A percentile compares a stretch with the other conserved stretches of the same genome.
Conservation (phyloP, 92 coral and sea anemone species). For the Porites divaricata region DNA sequence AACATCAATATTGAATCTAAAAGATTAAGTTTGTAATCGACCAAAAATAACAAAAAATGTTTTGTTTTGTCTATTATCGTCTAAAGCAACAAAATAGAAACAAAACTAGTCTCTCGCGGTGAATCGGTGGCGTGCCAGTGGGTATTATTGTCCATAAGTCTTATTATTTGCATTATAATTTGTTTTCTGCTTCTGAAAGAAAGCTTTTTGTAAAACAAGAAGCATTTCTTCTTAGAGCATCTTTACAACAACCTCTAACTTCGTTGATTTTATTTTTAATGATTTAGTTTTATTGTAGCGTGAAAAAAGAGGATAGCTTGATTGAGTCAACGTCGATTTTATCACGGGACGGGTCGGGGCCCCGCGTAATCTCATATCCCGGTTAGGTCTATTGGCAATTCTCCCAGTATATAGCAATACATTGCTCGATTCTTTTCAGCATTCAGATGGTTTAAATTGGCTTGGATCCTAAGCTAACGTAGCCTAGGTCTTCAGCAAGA, state of each 20-base stretch:
- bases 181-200: no score
- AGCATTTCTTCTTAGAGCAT: not conserved
- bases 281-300: no score
- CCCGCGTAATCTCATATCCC: not conserved
- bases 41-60: conserved; percentile 45
- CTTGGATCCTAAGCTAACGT: not conserved
- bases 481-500: not conserved
- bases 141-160: not conserved
- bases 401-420: not conserved
- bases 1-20: conserved; percentile 55
- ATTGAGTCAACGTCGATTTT: no score
- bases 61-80: conserved; percentile 33
- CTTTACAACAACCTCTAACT: not conserved
- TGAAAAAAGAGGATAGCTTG: no score
- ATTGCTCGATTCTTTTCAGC: not conserved
- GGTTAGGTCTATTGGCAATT: not conserved
- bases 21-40: conserved; percentile 48
- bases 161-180: not conserved
- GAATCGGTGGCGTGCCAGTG: not conserved
- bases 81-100: conserved; percentile 20
- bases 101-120: not conserved
- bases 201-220: not conserved
- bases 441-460: not conserved
- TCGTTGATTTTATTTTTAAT: not conserved
- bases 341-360: not conserved